Conservation (phyloP, 2,797 vertebrate species). For the Epinephelus malabaricus region DNA sequence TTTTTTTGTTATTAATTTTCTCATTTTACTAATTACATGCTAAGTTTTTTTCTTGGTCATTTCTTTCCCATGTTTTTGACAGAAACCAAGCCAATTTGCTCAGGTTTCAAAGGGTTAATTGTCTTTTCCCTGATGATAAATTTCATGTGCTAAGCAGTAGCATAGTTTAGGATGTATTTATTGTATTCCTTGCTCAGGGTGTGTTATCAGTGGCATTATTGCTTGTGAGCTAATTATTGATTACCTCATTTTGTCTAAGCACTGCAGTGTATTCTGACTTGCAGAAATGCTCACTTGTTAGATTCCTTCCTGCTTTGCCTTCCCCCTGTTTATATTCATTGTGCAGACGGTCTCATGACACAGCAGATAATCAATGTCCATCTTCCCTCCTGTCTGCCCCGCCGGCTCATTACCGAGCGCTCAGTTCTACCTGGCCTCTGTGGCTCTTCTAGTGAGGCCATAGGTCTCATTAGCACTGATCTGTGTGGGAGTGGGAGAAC, state of each 20-base stretch:
- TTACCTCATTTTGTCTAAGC: background rate
- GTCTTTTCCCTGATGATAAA: too few relatives aligned
- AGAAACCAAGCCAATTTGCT: too few relatives aligned
- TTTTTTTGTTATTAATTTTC: too few relatives aligned
- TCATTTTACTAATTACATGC: too few relatives aligned
- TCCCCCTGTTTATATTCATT: constrained; percentile 1
- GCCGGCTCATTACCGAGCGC: background rate
- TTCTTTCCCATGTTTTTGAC: too few relatives aligned
- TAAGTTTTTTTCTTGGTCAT: too few relatives aligned
- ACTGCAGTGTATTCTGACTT: background rate
- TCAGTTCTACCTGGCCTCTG: constrained; percentile 1
- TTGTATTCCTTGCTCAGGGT: background rate
- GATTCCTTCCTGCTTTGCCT: background rate
- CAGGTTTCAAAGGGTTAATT: too few relatives aligned
- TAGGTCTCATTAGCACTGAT: constrained; percentile 21
- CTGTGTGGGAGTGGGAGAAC: constrained; percentile 4
- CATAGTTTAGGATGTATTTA: background rate
- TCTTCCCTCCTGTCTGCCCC: constrained; percentile 1
- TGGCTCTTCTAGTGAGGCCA: constrained; percentile 14
- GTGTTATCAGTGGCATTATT: background rate
- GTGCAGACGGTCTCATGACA: constrained; percentile 25
- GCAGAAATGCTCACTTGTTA: background rate
- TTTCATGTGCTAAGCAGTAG: background rate
- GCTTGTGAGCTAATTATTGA: background rate
- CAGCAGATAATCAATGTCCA: background rate